Conservation (phyloP, 2,797 vertebrate genomes). For the Brotula barbata region DNA sequence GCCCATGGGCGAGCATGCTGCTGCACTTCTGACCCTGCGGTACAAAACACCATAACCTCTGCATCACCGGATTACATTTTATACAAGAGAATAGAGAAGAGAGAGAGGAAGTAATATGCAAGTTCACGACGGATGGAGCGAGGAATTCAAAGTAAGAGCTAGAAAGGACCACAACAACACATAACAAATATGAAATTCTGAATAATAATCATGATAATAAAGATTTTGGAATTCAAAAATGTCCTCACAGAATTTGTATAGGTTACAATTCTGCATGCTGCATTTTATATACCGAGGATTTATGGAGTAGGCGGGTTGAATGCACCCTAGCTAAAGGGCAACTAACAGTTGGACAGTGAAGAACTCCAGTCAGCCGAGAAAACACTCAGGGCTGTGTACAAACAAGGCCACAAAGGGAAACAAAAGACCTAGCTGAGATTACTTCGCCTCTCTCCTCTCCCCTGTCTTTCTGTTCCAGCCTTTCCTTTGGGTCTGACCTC, state of each 20-base stretch:
- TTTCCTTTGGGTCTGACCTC: conserved; percentile 56
- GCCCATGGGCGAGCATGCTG: conserved; percentile 63
- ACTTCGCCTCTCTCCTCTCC: conserved; percentile 17
- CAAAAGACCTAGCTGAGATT: conserved; percentile 29
- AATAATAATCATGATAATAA: conserved; percentile 51
- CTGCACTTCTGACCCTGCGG: conserved; percentile 68
- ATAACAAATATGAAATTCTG: conserved; percentile 53
- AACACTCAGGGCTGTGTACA: conserved; percentile 32
- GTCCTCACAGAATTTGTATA: conserved; percentile 34
- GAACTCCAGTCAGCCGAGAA: conserved; percentile 16
- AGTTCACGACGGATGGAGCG: conserved; percentile 43
- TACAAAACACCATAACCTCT: conserved; percentile 65
- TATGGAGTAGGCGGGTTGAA: no score
- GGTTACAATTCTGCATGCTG: conserved; percentile 11
- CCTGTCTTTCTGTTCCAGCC: neutral
- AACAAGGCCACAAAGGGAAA: conserved; percentile 48
- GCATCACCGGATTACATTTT: conserved; percentile 45
- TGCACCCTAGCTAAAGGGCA: no score
- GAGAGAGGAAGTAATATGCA: conserved; percentile 55
- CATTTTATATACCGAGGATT: no score
- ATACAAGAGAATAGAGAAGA: conserved; percentile 58
- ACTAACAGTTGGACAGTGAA: no score
- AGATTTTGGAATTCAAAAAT: conserved; percentile 33
- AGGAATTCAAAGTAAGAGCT: conserved; percentile 33
- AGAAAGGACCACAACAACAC: no score